Percentiles rank a stretch among this genome's conserved stretches.
These are phyloP conservation scores for Oscheius onirici DNA, from an alignment of 2,888 invertebrate genomes.

Conservation along the genomic window DNA sequence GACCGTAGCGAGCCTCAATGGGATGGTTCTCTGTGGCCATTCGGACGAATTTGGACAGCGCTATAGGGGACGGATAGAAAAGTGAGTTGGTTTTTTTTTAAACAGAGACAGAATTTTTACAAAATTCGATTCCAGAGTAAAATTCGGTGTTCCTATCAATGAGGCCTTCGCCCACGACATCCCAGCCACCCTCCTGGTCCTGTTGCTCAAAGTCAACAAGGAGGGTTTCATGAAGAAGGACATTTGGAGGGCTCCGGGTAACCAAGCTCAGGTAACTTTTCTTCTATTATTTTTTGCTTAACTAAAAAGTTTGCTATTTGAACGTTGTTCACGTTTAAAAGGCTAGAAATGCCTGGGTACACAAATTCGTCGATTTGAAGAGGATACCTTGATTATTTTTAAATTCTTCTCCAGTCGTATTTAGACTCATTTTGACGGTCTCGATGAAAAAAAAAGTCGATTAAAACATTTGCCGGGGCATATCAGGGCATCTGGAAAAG, in stretches of 20 bases:
- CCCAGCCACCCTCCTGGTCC: slow-evolving; percentile 76
- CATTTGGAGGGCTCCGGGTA: slow-evolving; percentile 92
- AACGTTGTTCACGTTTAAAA: too few species aligned
- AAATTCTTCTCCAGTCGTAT: too few species aligned
- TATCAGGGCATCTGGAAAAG: too few species aligned
- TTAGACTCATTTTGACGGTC: too few species aligned
- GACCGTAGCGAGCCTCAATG: slow-evolving; percentile 68
- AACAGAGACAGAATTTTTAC: slow-evolving; percentile 15
- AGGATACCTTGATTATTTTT: too few species aligned
- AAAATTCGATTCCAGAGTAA: too few species aligned
- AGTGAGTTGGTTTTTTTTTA: slow-evolving; percentile 47
- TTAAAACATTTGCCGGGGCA: too few species aligned
- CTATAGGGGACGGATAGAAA: slow-evolving; percentile 70
- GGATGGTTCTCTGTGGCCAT: slow-evolving; percentile 66
- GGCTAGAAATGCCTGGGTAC: too few species aligned
- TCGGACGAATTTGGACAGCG: slow-evolving; percentile 67
- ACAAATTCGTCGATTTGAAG: too few species aligned
- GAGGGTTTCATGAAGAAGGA: slow-evolving; percentile 92
- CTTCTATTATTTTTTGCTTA: slow-evolving; percentile 2
- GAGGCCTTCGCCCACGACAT: slow-evolving; percentile 72
- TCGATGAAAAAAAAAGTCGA: too few species aligned
- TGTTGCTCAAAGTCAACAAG: slow-evolving; percentile 85
- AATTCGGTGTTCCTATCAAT: slow-evolving; percentile 71
- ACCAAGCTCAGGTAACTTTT: slow-evolving; percentile 78
- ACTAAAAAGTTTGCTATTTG: not conserved